These are phyloP conservation scores for Passer montanus DNA, from an alignment of 2,113 vertebrate species.

Conservation along the genomic window DNA sequence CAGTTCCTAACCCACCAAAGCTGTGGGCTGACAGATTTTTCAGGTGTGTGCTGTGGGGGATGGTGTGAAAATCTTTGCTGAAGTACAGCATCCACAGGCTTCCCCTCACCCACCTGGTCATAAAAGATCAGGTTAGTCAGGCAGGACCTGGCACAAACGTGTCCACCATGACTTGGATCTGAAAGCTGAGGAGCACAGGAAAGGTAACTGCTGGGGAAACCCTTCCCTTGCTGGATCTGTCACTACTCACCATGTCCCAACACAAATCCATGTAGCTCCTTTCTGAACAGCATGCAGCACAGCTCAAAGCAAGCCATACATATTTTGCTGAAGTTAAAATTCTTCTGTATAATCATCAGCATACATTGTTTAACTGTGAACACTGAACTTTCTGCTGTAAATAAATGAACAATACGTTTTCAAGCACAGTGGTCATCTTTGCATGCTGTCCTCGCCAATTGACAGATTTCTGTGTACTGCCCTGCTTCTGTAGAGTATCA, in stretches of 20 bases:
- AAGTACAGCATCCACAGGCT: neutral
- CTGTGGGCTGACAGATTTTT: neutral
- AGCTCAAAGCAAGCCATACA: rapidly evolving
- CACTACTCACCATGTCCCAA: neutral
- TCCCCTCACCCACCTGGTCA: neutral
- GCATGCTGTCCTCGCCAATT: neutral
- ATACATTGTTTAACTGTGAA: neutral
- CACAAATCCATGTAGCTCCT: neutral
- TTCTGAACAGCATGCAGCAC: rapidly evolving
- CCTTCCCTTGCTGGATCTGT: neutral
- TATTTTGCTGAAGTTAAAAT: neutral
- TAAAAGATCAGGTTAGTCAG: neutral
- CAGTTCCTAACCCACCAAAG: neutral
- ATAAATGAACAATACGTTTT: neutral
- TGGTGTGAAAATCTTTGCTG: neutral
- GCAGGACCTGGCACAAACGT: neutral
- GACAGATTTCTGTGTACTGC: neutral
- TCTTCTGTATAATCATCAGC: neutral
- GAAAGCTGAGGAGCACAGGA: neutral
- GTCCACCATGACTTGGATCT: too few species aligned
- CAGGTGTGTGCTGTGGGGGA: neutral
- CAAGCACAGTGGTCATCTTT: neutral
- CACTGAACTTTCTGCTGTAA: neutral
- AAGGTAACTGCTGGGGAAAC: neutral
- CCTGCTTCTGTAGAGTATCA: rapidly evolving